These are phyloP conservation scores for Periplaneta americana DNA, from an alignment of 1,140 invertebrate genomes.

Conservation along the genomic window DNA sequence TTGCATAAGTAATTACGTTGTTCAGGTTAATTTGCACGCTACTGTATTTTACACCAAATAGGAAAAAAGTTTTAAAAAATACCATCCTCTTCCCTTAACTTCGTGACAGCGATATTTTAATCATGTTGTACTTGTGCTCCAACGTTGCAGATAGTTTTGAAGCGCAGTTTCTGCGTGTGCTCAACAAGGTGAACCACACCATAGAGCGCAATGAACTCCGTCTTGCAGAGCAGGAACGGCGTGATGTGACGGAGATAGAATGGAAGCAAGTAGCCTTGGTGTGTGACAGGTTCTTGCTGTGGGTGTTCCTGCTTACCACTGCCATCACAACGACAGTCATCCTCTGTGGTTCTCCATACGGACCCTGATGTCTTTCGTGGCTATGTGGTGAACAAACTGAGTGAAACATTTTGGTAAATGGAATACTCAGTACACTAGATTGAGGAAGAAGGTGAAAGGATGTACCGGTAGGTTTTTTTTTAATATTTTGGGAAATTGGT, in stretches of 20 bases:
- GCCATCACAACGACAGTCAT: slow-evolving; percentile 56
- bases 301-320: slow-evolving; percentile 61
- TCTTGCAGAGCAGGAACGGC: slow-evolving; percentile 56
- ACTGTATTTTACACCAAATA: no score
- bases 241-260: slow-evolving; percentile 60
- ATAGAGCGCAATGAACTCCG: slow-evolving; percentile 66
- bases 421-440: neutral
- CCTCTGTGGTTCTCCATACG: slow-evolving; percentile 50
- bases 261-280: slow-evolving; percentile 78
- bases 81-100: no score
- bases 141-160: slow-evolving; percentile 47
- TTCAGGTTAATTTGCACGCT: no score
- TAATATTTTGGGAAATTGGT: no score
- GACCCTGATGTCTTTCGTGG: slow-evolving; percentile 30
- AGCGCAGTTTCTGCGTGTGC: slow-evolving; percentile 52
- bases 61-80: no score
- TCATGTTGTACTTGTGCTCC: no score
- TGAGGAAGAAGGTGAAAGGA: neutral
- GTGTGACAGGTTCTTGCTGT: slow-evolving; percentile 56
- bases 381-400: neutral
- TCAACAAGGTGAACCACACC: slow-evolving; percentile 61
- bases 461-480: no score
- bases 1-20: no score
- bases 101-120: no score
- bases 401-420: neutral